Base-by-base conservation (phyloP, 53 echinoderm and acorn worm species). In the Mesocentrotus franciscanus region DNA sequence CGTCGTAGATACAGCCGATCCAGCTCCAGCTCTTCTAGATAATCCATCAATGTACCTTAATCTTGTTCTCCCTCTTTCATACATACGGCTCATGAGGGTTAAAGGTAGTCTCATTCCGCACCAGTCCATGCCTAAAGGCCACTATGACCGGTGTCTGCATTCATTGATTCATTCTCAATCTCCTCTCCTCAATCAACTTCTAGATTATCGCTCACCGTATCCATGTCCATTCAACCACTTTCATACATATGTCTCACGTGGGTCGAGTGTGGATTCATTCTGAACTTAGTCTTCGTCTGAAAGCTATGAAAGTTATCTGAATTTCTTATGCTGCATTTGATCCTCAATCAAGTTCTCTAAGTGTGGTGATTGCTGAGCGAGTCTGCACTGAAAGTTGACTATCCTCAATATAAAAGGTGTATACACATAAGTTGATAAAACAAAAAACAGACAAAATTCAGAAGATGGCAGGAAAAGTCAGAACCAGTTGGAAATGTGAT, bases 1-100 rank as follows among this genome's bases (percentile, higher is more conserved):
- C 96, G 99, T 24, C 92, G 99, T 55, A 94, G 99, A 89, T 98
- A 97, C 97, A 98, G 99, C 91, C 95, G 99, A 42, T 98, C 99
- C 12, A 98, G 97, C 94, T 98, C 99, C 60, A 97, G 97, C 35
- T 97, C 97, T 61, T 97, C 97, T 32, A 97, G 97, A 58, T 97
- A 94, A 90, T 74, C 64, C 20, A 92, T 72, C 56, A 61, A 16
- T 74, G 16, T 15, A 34, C 29, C 33, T 30, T 61, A 56, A 27
- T 55, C 56, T 55, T 87, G 55, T 24, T 30, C 13, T 76, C 1
- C 76, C 33, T 10, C 29, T 71, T 71, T 71, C 26, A 27, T 71
- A 26, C 27, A 27, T 71, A 76, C 33, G 15, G 1, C 75, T 9
- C 10, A 2, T 4, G 15, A 14, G 27, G 76, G 33, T 33, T 33